These are phyloP conservation scores for Xiphorhynchus elegans DNA, from an alignment of 2,113 vertebrate species.

Conservation along the genomic window DNA sequence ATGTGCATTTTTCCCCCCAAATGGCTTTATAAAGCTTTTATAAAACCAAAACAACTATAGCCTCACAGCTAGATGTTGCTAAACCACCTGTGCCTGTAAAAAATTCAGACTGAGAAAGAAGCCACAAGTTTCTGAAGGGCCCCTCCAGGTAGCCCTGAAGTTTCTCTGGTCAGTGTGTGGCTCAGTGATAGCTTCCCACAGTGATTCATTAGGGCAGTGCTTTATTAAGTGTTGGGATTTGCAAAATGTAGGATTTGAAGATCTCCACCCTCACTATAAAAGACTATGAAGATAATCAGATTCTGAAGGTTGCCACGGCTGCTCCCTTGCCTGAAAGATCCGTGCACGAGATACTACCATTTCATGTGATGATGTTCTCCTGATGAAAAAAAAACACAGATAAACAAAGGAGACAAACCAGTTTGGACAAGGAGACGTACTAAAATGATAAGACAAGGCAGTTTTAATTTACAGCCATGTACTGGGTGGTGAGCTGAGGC, in stretches of 20 bases:
- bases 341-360: rapidly evolving
- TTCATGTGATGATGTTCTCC: neutral
- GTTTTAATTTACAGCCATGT: neutral
- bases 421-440: neutral
- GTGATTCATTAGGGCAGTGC: neutral
- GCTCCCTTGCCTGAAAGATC: neutral
- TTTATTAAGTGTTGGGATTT: neutral
- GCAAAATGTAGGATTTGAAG: neutral
- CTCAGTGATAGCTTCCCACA: neutral
- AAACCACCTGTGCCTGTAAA: neutral
- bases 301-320: neutral
- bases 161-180: rapidly evolving
- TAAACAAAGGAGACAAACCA: neutral
- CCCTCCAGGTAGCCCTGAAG: neutral
- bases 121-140: neutral
- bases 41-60: neutral
- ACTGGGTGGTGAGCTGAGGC: neutral
- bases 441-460: neutral
- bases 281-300: neutral
- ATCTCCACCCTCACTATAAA: neutral
- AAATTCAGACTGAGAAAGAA: neutral
- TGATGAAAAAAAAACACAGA: neutral
- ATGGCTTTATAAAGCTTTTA: neutral
- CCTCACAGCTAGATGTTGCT: neutral
- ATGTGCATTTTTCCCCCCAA: neutral